Evolutionary conservation across 2,888 invertebrate species (phyloP), one percentile per base, ranked within the genome.

Genomic region (Acrocera orbiculus): DNA sequence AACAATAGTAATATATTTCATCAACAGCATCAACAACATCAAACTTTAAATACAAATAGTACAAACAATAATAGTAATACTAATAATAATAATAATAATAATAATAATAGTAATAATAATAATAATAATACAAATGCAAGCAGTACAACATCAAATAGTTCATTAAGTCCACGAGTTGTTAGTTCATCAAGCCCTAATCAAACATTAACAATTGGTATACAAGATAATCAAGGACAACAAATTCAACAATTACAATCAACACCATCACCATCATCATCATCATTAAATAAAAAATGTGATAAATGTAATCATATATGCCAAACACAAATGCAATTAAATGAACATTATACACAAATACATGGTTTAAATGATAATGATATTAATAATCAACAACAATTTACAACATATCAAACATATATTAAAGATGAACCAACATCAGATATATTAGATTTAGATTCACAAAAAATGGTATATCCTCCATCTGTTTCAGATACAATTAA

Each of bases 361-460:
- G 67, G 59, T 1, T 49, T 51, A 19, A 37, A 34, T 27, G 39
- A 42, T n/a, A 32, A 27, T 16, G 37, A 39, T 20, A 36, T 43
- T 38, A 33, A 44, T 39, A 40, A 35, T 33, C 33, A 45, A 33
- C 46, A 51, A 35, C n/a, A n/a, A n/a, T n/a, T n/a, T n/a, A n/a
- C n/a, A n/a, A 47, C 64, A 29, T 53, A 63, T 46, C 61, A 65
- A n/a, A 67, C 46, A 3, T 68, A 70, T 41, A 46, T 67, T 2
- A 75, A 74, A 48, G 69, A 70, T 47, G 75, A 76, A 48, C 70
- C 37, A 7, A 34, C 39, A 25, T 41, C 44, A 2, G 86, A 87
- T 49, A 79, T 87, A 42, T 65, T 87, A 35, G 87, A 87, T 54
- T 62, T 87, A 40, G 87, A 87, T 53, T 86, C 85, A 2, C 86